phyloP scores from a whole-genome alignment of 2,888 invertebrate genomes.

The Himalopsyche japonica region DNA sequence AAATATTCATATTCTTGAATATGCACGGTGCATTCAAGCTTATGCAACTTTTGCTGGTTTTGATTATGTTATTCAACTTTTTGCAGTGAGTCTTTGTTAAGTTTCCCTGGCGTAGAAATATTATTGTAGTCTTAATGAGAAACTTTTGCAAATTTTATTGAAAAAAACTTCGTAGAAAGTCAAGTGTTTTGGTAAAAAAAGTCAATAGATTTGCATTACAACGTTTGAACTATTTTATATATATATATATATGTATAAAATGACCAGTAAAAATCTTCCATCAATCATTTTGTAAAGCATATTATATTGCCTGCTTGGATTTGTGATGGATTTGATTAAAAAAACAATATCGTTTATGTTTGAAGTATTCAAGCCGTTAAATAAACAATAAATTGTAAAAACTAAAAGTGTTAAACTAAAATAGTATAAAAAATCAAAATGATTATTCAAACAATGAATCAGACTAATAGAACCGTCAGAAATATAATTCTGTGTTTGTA shows the following conservation, averaged over 20 bases:
- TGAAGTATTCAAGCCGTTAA: too few relatives aligned
- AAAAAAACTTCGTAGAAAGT: background rate
- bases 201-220: too few relatives aligned
- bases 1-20: slow-evolving; percentile 36
- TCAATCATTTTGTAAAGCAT: too few relatives aligned
- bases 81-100: slow-evolving; percentile 4
- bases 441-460: background rate
- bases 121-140: background rate
- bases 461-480: background rate
- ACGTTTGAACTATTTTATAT: too few relatives aligned
- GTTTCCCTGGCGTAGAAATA: slow-evolving; percentile 3
- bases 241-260: too few relatives aligned
- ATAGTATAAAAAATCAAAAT: too few relatives aligned
- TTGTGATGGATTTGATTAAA: too few relatives aligned
- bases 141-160: background rate
- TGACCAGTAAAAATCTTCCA: too few relatives aligned
- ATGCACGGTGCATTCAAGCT: slow-evolving; percentile 12
- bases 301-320: too few relatives aligned
- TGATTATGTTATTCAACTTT: slow-evolving; percentile 33
- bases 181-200: background rate
- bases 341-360: too few relatives aligned
- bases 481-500: background rate
- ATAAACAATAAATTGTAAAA: too few relatives aligned
- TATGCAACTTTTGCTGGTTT: slow-evolving; percentile 12
- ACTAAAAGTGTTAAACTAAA: too few relatives aligned